A percentile compares a stretch with the other conserved stretches of the same genome.
These are phyloP conservation scores for Pogona vitticeps DNA, from an alignment of 2,113 vertebrate species.

Conservation along the genomic window DNA sequence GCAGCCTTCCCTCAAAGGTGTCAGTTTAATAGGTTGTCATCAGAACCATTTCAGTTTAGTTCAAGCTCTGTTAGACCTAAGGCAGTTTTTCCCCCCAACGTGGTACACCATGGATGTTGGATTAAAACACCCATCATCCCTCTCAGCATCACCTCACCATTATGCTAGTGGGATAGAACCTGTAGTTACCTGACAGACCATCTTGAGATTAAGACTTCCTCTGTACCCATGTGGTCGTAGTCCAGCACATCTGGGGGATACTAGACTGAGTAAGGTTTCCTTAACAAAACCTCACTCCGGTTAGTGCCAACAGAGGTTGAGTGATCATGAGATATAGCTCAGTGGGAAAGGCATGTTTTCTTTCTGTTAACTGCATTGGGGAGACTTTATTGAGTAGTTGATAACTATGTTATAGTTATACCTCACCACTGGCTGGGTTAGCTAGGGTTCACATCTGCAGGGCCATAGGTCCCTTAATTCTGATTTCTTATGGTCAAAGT, in stretches of 20 bases:
- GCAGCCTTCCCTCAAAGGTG: slow-evolving; percentile 64
- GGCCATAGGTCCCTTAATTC: not conserved
- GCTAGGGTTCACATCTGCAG: no score
- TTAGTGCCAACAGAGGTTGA: not conserved
- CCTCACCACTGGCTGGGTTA: no score
- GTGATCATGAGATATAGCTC: not conserved
- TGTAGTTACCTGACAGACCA: no score
- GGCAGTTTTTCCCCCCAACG: no score
- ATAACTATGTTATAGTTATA: no score
- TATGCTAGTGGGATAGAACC: not conserved
- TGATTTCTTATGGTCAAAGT: not conserved
- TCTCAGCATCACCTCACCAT: not conserved
- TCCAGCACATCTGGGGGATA: not conserved
- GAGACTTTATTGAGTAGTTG: no score
- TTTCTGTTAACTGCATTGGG: not conserved
- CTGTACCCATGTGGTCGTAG: not conserved
- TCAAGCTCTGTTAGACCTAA: slow-evolving; percentile 42
- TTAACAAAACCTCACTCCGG: slow-evolving; percentile 46
- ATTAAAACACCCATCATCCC: not conserved
- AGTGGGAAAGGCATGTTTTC: not conserved
- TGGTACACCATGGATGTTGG: no score
- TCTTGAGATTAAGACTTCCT: no score
- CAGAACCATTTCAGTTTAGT: slow-evolving; percentile 47
- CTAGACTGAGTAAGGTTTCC: not conserved
- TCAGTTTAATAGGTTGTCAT: slow-evolving; percentile 66